phyloP scores from a whole-genome alignment of 2,888 invertebrate genomes.

The Lycia hirtaria region DNA sequence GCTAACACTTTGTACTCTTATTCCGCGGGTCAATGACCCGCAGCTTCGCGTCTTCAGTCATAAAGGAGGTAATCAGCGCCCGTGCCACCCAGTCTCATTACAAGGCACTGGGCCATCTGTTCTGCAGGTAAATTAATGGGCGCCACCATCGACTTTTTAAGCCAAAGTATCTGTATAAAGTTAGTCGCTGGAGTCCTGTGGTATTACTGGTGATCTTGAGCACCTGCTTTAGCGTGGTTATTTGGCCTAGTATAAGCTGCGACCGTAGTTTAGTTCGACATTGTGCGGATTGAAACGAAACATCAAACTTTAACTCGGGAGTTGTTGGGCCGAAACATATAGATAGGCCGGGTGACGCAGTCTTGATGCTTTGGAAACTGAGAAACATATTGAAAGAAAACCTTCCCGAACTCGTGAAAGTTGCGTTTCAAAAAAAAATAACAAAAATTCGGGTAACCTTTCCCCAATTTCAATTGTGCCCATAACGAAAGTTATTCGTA shows the following conservation, averaged over 20 bases:
- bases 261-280: background rate
- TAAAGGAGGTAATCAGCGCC: slow-evolving; percentile 27
- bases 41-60: slow-evolving; percentile 22
- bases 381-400: no score
- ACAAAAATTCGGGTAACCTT: no score
- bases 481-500: no score
- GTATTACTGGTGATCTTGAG: slow-evolving; percentile 16
- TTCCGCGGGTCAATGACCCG: slow-evolving; percentile 13
- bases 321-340: no score
- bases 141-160: background rate
- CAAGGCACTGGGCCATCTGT: background rate
- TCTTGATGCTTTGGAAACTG: no score
- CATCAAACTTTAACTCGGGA: no score
- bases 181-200: background rate
- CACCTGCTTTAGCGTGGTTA: slow-evolving; percentile 7
- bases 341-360: no score
- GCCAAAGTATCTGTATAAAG: background rate
- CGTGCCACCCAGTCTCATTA: slow-evolving; percentile 26
- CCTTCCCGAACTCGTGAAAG: no score
- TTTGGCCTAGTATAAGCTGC: background rate
- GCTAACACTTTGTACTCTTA: slow-evolving; percentile 15
- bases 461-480: no score
- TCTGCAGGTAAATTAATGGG: background rate
- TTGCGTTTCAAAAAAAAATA: no score
- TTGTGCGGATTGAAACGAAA: no score